Evolutionary conservation across 2,888 invertebrate species (phyloP).

Genomic region (Drosophila phalerata): DNA sequence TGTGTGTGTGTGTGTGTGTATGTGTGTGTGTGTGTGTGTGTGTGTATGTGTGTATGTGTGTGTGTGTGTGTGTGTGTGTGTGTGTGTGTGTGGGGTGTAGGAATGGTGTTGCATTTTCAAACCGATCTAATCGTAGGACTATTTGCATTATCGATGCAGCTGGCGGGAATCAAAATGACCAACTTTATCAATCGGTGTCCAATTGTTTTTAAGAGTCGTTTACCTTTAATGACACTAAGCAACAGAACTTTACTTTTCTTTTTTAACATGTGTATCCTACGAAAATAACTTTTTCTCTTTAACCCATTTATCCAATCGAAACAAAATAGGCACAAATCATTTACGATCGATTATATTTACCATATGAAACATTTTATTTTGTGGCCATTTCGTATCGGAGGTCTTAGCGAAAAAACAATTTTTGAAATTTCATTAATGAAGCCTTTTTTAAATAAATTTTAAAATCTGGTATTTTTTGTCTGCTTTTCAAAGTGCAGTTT

Average conservation of each 20-base stretch:
- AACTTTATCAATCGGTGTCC: constrained; percentile 7
- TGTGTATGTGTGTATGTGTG: too few relatives aligned
- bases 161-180: constrained; percentile 13
- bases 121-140: constrained; percentile 7
- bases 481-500: not conserved
- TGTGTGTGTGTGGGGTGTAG: constrained; percentile 1
- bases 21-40: not conserved
- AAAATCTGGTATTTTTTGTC: not conserved
- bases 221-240: constrained; percentile 2
- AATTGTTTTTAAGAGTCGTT: not conserved
- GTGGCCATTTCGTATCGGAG: too few relatives aligned
- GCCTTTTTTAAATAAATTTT: not conserved
- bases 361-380: too few relatives aligned
- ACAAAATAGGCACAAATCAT: too few relatives aligned
- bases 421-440: not conserved
- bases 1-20: not conserved
- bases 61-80: not conserved
- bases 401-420: too few relatives aligned
- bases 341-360: too few relatives aligned
- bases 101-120: not conserved
- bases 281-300: not conserved
- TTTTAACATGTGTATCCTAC: not conserved
- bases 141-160: constrained; percentile 25
- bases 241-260: not conserved
- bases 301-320: not conserved